Base-by-base conservation (phyloP, 2,888 invertebrate species). In the Drosophila prolongata region DNA sequence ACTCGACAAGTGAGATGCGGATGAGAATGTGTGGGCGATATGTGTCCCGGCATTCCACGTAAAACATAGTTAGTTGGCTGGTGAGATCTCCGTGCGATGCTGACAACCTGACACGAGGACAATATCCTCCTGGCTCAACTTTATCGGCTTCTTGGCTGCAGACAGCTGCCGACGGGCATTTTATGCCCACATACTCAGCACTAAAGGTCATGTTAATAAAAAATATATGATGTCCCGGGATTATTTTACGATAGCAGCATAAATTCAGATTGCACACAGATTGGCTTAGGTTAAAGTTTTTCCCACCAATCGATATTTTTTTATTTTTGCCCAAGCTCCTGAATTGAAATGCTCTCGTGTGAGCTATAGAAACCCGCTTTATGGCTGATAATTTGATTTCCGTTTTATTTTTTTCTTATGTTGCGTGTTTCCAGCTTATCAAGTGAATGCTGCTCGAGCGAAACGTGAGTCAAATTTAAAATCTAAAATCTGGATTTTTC, bases 201-300 rank as follows among this genome's bases (percentile, higher is more conserved):
- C 46, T 27, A 78, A 82, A 82, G 77, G 82, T 76, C 82, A 82
- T 77, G 68, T 61, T 64, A 60, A 69, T 70, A 70, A 81, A 70
- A 58, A 43, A 59, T 42, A 43, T 67, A 47, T 69, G 50, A 40
- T 52, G 54, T 53, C 52, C 43, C 14, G n/a, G 27, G 10, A 9
- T 19, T 47, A 19, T 30, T 53, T 53, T 72, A 55, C 66, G 68
- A 49, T 52, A 49, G 79, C 68, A 60, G 55, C 69, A 70, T 67
- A 77, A 69, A 75, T 65, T 62, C 54, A 68, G 64, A 64, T 64
- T 37, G 34, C 40, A 42, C 57, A 1, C 13, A 35, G 50, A 50
- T 56, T 37, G 37, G 53, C 49, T n/a, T 10, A 9, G 37, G 14
- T 6, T 19, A 16, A 52, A 52, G 52, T 42, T 70, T 34, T 19